Evolutionary conservation across 2,888 invertebrate genomes (phyloP), one percentile per base, ranked within the genome.

Genomic region (Tupiocoris notatus): DNA sequence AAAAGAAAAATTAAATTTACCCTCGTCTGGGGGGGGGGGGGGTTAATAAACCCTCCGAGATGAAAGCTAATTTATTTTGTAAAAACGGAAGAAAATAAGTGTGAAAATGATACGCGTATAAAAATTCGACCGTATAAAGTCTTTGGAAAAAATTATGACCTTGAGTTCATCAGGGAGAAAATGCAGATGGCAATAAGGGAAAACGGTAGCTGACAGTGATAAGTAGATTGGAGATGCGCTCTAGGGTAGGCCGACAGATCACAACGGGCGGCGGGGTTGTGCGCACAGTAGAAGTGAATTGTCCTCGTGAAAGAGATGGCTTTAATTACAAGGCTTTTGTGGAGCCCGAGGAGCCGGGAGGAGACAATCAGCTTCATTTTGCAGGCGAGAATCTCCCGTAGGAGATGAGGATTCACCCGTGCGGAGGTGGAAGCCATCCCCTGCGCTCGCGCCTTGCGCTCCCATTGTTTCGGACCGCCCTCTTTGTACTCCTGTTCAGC

Each of bases 281-380:
- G 39, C 39, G 6, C 6, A 39, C 12, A 12, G 12, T 39, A 39
- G 39, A 39, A 39, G 39, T 39, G 39, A 20, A 18, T 20, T 59
- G 59, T 59, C 39, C 59, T 3, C 3, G 20, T 18, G 59, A 59
- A 20, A 20, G 59, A 59, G 59, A 59, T 59, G 59, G 59, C 59
- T 59, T 59, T 59, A 59, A 59, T 59, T 59, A 59, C 59, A 7
- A 59, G 59, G 59, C 59, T 7, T 59, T 59, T 17, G 17, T 59
- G 59, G 16, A 16, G 59, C 39, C 12, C 6, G 39, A 39, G 39
- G 39, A 39, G 16, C 6, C 17, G 59, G 20, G 18, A 3, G 59
- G 20, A 59, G 20, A 59, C 59, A 59, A 59, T 18, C 17, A 20
- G 59, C 59, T 59, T 20, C 59, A 59, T 59, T 59, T 59, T 59